Base-by-base conservation (phyloP, 2,113 vertebrate species). In the Astur gentilis region DNA sequence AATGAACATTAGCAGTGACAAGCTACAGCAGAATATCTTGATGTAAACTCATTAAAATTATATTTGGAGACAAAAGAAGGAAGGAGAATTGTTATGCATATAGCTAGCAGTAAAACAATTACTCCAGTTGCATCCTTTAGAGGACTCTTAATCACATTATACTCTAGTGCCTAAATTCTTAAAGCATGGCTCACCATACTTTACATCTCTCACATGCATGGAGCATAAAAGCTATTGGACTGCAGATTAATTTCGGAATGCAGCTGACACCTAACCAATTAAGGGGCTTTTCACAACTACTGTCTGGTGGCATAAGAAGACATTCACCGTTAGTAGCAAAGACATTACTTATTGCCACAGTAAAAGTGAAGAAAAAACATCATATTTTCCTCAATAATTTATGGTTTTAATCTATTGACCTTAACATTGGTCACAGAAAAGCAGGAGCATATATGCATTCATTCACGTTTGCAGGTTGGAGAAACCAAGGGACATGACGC, bases 281-380 rank as follows among this genome's bases (percentile, higher is more conserved):
- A 60, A 60, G 40, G 16, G 20, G 12, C 70, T 88, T 60, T 55
- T 55, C 47, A 62, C 45, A 81, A 29, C 23, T 81, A 32, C 9
- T n/a, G 12, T 18, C 66, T 36, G 40, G 80, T 12, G 19, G 34
- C 23, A 23, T 38, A 64, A 44, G 16, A 57, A 2, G 7, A 57
- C 2, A 38, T 49, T 76, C 49, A 42, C 15, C 11, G 0, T 50
- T 38, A 85, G 55, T 2, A 42, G 6, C 11, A 21, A n/a, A 76
- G 16, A 16, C 5, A 17, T 27, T 16, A 36, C 20, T 89, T 70
- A 60, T 3, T 75, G 25, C 18, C 40, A 36, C 0, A 0, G 47
- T n/a, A 87, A 42, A 80, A 77, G 32, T 13, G 2, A 62, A 67
- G 13, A 12, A 83, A 73, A 50, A 52, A 2, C 7, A 67, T 3